A percentile compares a stretch with the other conserved stretches of the same genome.
Conservation (phyloP, 2,888 invertebrate genomes). For the Scaptomyza flava region DNA sequence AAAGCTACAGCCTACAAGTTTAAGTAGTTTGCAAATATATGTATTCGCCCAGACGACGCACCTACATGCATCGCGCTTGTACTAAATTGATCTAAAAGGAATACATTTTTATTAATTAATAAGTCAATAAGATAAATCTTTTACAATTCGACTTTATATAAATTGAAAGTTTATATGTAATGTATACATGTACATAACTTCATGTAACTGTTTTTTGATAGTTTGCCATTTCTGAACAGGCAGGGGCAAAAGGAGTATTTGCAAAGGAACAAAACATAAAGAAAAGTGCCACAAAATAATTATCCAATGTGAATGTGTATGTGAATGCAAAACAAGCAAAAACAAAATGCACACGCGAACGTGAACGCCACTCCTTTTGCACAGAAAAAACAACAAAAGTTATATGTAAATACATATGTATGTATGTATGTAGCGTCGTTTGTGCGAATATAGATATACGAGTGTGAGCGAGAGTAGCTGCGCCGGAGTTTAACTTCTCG, state of each 20-base stretch:
- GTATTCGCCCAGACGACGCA: constrained; percentile 47
- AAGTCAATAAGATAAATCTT: not conserved
- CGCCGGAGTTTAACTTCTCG: constrained; percentile 67
- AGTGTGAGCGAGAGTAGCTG: constrained; percentile 50
- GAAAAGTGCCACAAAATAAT: constrained; percentile 52
- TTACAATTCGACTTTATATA: not conserved
- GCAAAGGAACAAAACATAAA: constrained; percentile 39
- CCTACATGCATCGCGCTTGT: constrained; percentile 34
- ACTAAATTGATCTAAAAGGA: constrained; percentile 14
- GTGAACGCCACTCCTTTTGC: constrained; percentile 72
- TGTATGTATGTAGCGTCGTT: constrained; percentile 46
- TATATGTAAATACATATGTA: constrained; percentile 61
- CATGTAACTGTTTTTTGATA: constrained; percentile 23
- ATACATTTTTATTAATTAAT: constrained; percentile 5
- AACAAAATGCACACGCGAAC: constrained; percentile 22
- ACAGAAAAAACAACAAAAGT: constrained; percentile 47
- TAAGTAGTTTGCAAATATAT: constrained; percentile 26
- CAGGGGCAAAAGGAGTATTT: constrained; percentile 34
- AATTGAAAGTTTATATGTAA: not conserved
- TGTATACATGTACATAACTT: constrained; percentile 8
- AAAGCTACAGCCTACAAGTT: too few species aligned
- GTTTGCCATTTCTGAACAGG: constrained; percentile 10
- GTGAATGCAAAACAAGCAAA: constrained; percentile 39
- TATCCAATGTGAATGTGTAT: constrained; percentile 18
- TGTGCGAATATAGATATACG: constrained; percentile 31